phyloP scores from a whole-genome alignment of 2,888 invertebrate genomes.

The Parascotia fuliginaria region DNA sequence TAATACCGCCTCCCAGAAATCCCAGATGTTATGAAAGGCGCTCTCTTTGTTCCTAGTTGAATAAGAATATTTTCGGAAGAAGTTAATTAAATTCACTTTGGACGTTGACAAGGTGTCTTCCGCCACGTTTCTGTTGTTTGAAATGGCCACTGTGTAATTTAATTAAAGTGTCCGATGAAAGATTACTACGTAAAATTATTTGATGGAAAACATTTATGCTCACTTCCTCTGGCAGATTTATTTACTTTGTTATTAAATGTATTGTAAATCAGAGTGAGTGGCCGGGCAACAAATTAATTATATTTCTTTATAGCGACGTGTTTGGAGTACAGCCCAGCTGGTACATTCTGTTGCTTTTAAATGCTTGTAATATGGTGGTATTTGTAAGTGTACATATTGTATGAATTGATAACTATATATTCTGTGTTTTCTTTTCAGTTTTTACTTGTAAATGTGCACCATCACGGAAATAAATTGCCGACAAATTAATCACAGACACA shows the following conservation, averaged over 20 bases:
- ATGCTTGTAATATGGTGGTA: too few species aligned
- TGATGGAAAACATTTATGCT: conserved; percentile 30
- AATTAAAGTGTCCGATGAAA: conserved; percentile 30
- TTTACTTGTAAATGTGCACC: too few species aligned
- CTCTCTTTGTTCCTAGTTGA: conserved; percentile 10
- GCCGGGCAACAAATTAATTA: too few species aligned
- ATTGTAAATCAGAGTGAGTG: too few species aligned
- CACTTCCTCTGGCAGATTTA: conserved; percentile 31
- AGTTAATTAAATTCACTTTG: conserved; percentile 36
- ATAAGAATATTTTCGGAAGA: conserved; percentile 28
- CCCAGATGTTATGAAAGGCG: conserved; percentile 19
- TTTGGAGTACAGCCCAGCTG: too few species aligned
- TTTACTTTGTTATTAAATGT: conserved; percentile 31
- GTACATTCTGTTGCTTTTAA: too few species aligned
- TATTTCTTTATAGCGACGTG: too few species aligned
- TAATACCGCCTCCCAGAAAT: conserved; percentile 28
- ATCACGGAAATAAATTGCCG: too few species aligned
- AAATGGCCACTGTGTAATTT: conserved; percentile 26
- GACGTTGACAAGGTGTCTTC: conserved; percentile 39
- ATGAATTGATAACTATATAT: too few species aligned
- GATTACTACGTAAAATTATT: conserved; percentile 28
- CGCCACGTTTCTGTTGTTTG: conserved; percentile 25
- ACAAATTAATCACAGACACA: too few species aligned
- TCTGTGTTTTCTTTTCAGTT: too few species aligned
- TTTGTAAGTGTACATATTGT: too few species aligned